A percentile compares a stretch with the other conserved stretches of the same genome.
phyloP scores from a whole-genome alignment of 2,888 invertebrate species.

The Odontocolon sp. region DNA sequence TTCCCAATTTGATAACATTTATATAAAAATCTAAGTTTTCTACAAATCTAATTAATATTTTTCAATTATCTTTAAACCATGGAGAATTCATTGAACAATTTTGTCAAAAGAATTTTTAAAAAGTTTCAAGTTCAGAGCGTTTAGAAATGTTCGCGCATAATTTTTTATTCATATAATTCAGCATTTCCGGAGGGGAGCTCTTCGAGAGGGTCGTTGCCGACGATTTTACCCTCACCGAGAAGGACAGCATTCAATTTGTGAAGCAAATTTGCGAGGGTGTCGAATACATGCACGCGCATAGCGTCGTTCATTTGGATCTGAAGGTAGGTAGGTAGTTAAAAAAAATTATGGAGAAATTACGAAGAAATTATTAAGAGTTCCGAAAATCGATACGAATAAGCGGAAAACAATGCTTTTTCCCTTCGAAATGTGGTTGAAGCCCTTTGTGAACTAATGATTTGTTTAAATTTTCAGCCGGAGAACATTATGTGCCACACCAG shows the following conservation, averaged over 20 bases:
- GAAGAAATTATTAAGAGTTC: conserved; percentile 1
- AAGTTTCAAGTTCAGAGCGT: too few species aligned
- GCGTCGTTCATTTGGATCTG: conserved; percentile 93
- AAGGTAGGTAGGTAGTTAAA: conserved; percentile 83
- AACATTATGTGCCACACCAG: conserved; percentile 95
- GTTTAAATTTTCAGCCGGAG: conserved; percentile 86
- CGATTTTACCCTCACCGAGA: conserved; percentile 94
- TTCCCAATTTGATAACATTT: too few species aligned
- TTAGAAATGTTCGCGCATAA: conserved; percentile 14
- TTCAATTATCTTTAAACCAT: too few species aligned
- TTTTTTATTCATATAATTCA: conserved; percentile 78
- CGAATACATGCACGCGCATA: conserved; percentile 92
- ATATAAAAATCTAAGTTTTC: too few species aligned
- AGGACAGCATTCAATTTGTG: conserved; percentile 90
- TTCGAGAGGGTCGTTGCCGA: conserved; percentile 97
- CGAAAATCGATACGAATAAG: too few species aligned
- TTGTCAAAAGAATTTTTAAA: too few species aligned
- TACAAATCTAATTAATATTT: too few species aligned
- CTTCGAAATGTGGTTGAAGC: too few species aligned
- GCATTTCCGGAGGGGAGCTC: conserved; percentile 95
- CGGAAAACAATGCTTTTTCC: too few species aligned
- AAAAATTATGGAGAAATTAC: not conserved
- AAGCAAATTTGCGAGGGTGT: conserved; percentile 96
- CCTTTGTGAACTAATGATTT: too few species aligned
- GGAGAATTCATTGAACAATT: too few species aligned